Conservation (phyloP, 2,113 vertebrate genomes). For the Diadophis punctatus region DNA sequence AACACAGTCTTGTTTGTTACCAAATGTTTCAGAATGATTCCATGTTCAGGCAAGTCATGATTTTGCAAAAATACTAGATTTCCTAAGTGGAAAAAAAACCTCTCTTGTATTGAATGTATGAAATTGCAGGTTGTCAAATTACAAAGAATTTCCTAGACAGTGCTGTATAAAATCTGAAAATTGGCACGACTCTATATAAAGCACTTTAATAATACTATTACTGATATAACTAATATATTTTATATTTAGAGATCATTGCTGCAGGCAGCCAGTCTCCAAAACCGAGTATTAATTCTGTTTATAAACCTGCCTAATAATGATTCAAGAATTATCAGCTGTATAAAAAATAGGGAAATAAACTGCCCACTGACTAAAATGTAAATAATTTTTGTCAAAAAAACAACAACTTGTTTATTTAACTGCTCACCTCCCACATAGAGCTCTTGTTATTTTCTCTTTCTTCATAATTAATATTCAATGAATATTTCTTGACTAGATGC, state of each 20-base stretch:
- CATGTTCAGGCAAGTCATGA: not conserved
- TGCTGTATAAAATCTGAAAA: not conserved
- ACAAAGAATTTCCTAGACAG: not conserved
- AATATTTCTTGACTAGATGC: not conserved
- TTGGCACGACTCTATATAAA: not conserved
- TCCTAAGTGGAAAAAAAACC: not conserved
- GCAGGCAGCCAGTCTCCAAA: not conserved
- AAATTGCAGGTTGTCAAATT: not conserved
- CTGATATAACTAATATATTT: not conserved
- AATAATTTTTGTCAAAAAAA: not conserved
- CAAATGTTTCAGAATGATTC: not conserved
- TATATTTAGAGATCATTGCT: not conserved
- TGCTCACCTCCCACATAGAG: not conserved
- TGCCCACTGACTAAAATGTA: not conserved
- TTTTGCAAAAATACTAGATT: not conserved
- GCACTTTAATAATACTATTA: not conserved
- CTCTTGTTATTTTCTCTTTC: not conserved
- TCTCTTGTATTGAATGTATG: not conserved
- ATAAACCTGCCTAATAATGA: not conserved
- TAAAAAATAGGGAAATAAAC: not conserved
- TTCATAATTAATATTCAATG: not conserved
- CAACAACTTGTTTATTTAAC: not conserved
- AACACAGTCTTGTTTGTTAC: not conserved
- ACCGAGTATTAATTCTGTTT: not conserved
- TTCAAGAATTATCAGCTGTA: not conserved